Conservation (phyloP, 1,140 invertebrate species). For the Calliphora vicina region DNA sequence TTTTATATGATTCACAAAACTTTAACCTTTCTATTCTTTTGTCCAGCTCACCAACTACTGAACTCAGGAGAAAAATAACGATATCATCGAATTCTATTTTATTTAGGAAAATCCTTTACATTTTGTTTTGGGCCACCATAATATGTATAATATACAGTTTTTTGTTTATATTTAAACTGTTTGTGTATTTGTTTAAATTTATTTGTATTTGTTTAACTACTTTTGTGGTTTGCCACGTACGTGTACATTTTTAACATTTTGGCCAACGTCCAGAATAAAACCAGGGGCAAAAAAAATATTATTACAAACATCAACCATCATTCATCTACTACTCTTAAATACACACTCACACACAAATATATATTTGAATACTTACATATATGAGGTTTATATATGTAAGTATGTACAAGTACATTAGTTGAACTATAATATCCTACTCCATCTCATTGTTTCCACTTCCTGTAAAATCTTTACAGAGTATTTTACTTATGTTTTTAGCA, state of each 20-base stretch:
- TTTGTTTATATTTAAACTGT: background rate
- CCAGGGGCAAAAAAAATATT: background rate
- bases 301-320: background rate
- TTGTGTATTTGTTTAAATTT: background rate
- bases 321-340: constrained; percentile 1
- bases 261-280: constrained; percentile 16
- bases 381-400: no score
- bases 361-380: background rate
- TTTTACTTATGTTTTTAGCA: background rate
- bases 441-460: background rate
- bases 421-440: background rate
- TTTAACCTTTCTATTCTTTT: no score
- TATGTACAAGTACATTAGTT: background rate
- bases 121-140: no score
- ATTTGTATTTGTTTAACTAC: constrained; percentile 25
- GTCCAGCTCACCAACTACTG: no score
- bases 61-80: no score
- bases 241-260: constrained; percentile 23
- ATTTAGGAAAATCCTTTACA: no score
- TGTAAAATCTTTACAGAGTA: background rate
- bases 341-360: background rate
- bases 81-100: no score
- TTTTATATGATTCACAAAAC: no score
- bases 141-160: background rate
- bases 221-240: constrained; percentile 20